Percentiles rank a stretch among this genome's conserved stretches.
Evolutionary conservation across 2,888 invertebrate genomes (phyloP).

Genomic region (Aquatica leii): DNA sequence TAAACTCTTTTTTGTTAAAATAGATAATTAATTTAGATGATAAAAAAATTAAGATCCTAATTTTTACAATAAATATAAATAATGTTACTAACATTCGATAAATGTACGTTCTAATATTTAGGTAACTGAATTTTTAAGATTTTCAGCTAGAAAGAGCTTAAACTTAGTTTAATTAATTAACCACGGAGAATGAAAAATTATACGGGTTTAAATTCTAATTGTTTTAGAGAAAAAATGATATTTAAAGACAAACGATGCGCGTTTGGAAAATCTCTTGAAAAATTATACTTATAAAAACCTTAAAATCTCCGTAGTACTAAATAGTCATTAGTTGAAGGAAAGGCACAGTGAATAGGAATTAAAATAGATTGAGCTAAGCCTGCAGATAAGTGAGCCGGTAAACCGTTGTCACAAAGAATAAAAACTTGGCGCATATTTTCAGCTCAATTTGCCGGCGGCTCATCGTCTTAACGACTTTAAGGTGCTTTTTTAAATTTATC

Average conservation of each 20-base stretch:
- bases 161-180: no score
- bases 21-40: no score
- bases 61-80: no score
- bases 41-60: no score
- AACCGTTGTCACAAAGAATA: conserved; percentile 51
- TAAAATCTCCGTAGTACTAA: conserved; percentile 37
- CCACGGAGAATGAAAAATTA: no score
- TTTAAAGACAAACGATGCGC: conserved; percentile 17
- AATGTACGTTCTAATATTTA: no score
- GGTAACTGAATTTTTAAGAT: no score
- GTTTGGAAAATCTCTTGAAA: conserved; percentile 30
- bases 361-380: conserved; percentile 45
- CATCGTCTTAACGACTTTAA: conserved; percentile 58
- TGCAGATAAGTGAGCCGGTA: conserved; percentile 48
- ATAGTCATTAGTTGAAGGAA: conserved; percentile 37
- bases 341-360: conserved; percentile 41
- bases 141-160: no score
- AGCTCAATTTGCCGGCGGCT: conserved; percentile 59
- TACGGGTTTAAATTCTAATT: conserved; percentile 3
- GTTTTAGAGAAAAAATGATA: not conserved
- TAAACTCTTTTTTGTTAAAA: no score
- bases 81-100: no score
- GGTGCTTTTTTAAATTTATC: conserved; percentile 59
- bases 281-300: conserved; percentile 33
- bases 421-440: conserved; percentile 57